Base-by-base conservation (phyloP, 64 coral and sea anemone genomes). In the Stichodactyla mertensii region DNA sequence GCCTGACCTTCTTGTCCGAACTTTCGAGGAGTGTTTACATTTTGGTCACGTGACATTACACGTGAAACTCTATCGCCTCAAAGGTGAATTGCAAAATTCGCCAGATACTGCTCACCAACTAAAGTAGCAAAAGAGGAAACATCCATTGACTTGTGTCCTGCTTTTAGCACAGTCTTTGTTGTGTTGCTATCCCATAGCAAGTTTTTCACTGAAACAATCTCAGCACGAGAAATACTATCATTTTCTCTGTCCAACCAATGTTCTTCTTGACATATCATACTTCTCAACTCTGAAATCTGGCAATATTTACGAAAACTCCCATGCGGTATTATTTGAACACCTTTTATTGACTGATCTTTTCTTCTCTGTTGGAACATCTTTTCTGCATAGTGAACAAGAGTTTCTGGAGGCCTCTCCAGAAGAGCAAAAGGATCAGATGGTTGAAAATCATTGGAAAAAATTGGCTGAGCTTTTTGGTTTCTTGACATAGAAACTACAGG, bases 71-170 rank as follows among this genome's bases (percentile, higher is more conserved):
- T n/a, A n/a, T n/a, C n/a, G n/a, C n/a, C n/a, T n/a, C n/a, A n/a
- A n/a, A n/a, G n/a, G n/a, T n/a, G n/a, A n/a, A n/a, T n/a, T n/a
- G 84, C 36, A 23, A 90, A 90, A 86, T 86, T 91, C 55, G 86
- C 83, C 22, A 86, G 24, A 69, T 91, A 90, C 28, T 83, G 54
- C 66, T 90, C 83, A 28, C 55, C 70, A 61, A 90, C 89, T 54
- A 91, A 55, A n/a, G 78, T 91, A 6, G 89, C 79, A 59, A 91
- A 87, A 55, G 90, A 91, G 54, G 77, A n/a, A 7, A 87, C 90
- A 91, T 91, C 88, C 62, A 89, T 52, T 8, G 88, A 89, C 80
- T 89, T 89, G 19, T 16, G 18, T 31, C 80, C 88, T 55, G 61
- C 61, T 57, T 79, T 83, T 66, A 83, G 52, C 7, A 71, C 20